Conservation (phyloP, 2,113 vertebrate species). For the Scatophagus argus region DNA sequence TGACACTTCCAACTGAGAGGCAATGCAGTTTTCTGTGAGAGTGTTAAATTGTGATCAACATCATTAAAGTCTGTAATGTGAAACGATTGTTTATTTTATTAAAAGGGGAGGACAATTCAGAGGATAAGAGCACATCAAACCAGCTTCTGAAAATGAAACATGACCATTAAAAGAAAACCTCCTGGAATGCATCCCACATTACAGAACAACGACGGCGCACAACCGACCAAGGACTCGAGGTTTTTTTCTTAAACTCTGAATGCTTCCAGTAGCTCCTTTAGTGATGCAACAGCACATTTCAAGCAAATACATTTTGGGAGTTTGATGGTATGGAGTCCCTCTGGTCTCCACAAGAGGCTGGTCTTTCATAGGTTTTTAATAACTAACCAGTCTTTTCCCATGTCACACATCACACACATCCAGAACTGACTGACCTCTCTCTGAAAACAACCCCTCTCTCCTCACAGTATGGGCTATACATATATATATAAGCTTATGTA, state of each 20-base stretch:
- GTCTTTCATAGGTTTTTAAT: conserved; percentile 8
- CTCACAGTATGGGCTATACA: conserved; percentile 32
- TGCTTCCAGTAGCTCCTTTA: not conserved
- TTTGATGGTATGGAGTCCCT: not conserved
- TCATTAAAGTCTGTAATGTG: no score
- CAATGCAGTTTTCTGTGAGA: no score
- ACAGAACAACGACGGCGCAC: not conserved
- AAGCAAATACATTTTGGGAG: not conserved
- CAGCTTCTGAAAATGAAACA: not conserved
- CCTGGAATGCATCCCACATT: not conserved
- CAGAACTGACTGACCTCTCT: conserved; percentile 35
- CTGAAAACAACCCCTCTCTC: not conserved
- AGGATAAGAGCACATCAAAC: not conserved
- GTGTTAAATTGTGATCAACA: no score
- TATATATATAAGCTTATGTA: conserved; percentile 32
- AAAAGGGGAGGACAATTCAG: not conserved
- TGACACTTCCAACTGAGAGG: no score
- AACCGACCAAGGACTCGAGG: not conserved
- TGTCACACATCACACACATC: conserved; percentile 30
- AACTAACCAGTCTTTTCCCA: not conserved
- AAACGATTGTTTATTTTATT: not conserved
- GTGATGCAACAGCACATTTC: not conserved
- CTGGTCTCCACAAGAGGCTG: conserved; percentile 3
- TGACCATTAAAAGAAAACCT: not conserved
- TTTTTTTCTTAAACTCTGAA: not conserved